A percentile compares a stretch with the other conserved stretches of the same genome.
Conservation (phyloP, 2,113 vertebrate genomes). For the Pollimyrus isidori region DNA sequence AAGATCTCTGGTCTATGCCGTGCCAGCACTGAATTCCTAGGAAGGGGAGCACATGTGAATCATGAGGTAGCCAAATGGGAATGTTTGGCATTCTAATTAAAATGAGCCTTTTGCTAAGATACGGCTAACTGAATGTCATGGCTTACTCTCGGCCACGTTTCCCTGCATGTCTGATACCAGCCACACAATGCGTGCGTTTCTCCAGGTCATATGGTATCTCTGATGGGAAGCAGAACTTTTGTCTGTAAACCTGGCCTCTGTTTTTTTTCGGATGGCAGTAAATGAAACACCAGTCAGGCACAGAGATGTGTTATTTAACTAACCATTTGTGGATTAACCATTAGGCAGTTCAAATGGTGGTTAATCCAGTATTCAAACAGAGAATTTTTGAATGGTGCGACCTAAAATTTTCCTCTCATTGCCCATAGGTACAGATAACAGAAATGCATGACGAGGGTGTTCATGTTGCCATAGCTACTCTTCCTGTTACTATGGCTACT, state of each 20-base stretch:
- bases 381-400: neutral
- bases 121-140: neutral
- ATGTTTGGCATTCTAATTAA: neutral
- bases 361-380: neutral
- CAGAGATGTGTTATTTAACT: conserved; percentile 2
- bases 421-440: neutral
- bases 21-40: neutral
- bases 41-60: neutral
- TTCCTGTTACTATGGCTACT: neutral
- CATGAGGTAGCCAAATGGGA: neutral
- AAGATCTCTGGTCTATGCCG: neutral
- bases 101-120: neutral
- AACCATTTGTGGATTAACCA: neutral
- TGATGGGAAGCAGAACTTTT: neutral
- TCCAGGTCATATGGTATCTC: neutral
- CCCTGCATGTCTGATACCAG: neutral
- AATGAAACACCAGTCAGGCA: neutral
- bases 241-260: neutral
- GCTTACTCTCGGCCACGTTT: neutral
- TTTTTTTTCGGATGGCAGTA: neutral
- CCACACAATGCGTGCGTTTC: neutral
- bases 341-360: neutral
- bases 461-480: neutral
- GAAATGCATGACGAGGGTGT: neutral
- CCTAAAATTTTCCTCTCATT: neutral